A percentile compares a stretch with the other conserved stretches of the same genome.
These are phyloP conservation scores for Mus caroli DNA, from an alignment of 2,797 vertebrate genomes.

Conservation along the genomic window DNA sequence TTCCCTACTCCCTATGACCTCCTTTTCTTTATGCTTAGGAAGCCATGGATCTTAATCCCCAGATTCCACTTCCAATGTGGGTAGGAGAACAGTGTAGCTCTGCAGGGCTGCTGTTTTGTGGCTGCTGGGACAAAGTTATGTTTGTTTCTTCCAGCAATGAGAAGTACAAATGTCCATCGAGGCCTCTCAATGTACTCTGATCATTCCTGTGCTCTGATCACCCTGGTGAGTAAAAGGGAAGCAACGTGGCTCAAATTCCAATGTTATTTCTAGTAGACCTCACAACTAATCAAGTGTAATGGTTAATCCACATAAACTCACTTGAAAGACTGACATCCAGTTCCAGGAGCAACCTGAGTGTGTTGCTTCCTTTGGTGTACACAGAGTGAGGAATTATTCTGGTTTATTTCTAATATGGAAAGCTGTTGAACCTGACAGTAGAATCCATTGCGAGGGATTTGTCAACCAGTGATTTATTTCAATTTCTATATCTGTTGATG, in stretches of 20 bases:
- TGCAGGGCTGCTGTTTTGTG: background rate
- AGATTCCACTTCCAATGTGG: background rate
- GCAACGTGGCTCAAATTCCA: background rate
- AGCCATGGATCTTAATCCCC: background rate
- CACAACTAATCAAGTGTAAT: background rate
- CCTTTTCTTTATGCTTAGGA: background rate
- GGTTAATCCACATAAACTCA: background rate
- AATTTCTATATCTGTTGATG: background rate
- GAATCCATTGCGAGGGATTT: background rate
- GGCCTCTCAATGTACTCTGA: background rate
- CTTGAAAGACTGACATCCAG: background rate
- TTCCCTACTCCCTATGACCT: background rate
- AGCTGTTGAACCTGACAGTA: background rate
- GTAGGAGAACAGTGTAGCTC: background rate
- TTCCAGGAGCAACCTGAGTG: background rate
- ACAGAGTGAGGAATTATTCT: fast-evolving
- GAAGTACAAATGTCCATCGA: background rate
- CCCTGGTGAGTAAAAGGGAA: background rate
- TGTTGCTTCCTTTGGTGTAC: background rate
- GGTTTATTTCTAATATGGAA: background rate
- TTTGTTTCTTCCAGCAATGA: background rate
- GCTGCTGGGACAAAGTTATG: background rate
- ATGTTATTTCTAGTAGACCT: background rate
- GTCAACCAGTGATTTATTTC: background rate
- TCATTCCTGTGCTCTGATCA: background rate